These are phyloP conservation scores for Trichogramma dendrolimi DNA, from an alignment of 2,888 invertebrate species.

Conservation along the genomic window DNA sequence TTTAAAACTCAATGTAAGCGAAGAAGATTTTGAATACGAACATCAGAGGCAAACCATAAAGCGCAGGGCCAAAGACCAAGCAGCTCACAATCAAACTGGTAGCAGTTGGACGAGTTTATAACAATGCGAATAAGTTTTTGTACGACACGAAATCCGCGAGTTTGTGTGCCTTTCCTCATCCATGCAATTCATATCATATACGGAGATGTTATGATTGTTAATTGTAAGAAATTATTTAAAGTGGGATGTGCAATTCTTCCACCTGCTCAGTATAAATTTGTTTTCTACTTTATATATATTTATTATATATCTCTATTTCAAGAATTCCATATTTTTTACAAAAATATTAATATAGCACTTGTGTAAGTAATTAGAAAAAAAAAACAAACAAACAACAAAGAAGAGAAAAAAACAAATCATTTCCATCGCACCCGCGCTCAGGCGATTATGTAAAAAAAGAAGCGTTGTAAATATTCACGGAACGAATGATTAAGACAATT, in stretches of 20 bases:
- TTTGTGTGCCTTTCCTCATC: slow-evolving; percentile 26
- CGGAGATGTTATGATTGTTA: slow-evolving; percentile 24
- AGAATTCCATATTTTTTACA: slow-evolving; percentile 29
- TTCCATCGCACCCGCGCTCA: too few species aligned
- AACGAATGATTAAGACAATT: slow-evolving; percentile 6
- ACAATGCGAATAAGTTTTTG: slow-evolving; percentile 10
- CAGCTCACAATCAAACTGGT: slow-evolving; percentile 35
- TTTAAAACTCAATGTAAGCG: slow-evolving; percentile 72
- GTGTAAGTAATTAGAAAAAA: slow-evolving; percentile 13
- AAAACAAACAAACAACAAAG: background rate
- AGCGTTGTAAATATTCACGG: too few species aligned
- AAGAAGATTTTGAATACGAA: slow-evolving; percentile 85
- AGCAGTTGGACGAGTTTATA: slow-evolving; percentile 33
- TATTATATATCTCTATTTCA: slow-evolving; percentile 16
- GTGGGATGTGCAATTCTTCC: slow-evolving; percentile 27
- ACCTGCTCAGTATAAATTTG: slow-evolving; percentile 3
- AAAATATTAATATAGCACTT: slow-evolving; percentile 25
- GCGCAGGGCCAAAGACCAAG: slow-evolving; percentile 52
- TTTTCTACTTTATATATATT: too few species aligned
- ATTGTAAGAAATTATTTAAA: slow-evolving; percentile 41
- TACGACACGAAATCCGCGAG: slow-evolving; percentile 9
- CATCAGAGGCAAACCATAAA: slow-evolving; percentile 75
- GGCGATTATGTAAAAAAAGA: too few species aligned
- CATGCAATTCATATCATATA: slow-evolving; percentile 21
- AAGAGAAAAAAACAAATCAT: too few species aligned